A percentile compares a stretch with the other conserved stretches of the same genome.
Evolutionary conservation across 2,888 invertebrate species (phyloP).

Genomic region (Petrolisthes manimaculis): DNA sequence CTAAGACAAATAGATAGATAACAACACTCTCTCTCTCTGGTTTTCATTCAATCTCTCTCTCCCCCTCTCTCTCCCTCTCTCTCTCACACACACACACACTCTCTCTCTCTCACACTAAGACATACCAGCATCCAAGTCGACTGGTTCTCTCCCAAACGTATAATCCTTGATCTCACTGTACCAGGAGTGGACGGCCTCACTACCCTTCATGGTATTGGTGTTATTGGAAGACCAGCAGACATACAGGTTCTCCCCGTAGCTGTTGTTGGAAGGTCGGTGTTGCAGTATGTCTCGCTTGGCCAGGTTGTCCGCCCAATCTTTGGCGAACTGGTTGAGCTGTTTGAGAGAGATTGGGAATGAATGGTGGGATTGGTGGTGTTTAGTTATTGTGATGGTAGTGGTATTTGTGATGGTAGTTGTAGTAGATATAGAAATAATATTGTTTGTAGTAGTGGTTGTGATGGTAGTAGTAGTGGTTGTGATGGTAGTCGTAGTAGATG

Average conservation of each 20-base stretch:
- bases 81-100: not conserved
- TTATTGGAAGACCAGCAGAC: conserved; percentile 79
- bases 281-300: conserved; percentile 78
- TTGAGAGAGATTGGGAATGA: conserved; percentile 50
- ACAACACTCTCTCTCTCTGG: too few relatives aligned
- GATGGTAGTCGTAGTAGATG: too few relatives aligned
- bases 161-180: conserved; percentile 82
- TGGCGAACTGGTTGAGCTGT: conserved; percentile 76
- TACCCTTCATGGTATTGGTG: conserved; percentile 77
- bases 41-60: too few relatives aligned
- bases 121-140: conserved; percentile 76
- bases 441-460: too few relatives aligned
- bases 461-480: not conserved
- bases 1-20: too few relatives aligned
- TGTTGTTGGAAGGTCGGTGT: conserved; percentile 83
- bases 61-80: too few relatives aligned
- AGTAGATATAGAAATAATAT: too few relatives aligned
- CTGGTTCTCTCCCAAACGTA: conserved; percentile 79
- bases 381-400: too few relatives aligned
- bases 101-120: not conserved
- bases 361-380: too few relatives aligned
- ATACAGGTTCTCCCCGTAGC: conserved; percentile 84
- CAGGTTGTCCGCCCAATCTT: conserved; percentile 81
- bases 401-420: too few relatives aligned
- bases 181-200: conserved; percentile 82